Evolutionary conservation across 2,888 invertebrate genomes (phyloP), one percentile per base, ranked within the genome.

Genomic region (Lasioglossum leucozonium): DNA sequence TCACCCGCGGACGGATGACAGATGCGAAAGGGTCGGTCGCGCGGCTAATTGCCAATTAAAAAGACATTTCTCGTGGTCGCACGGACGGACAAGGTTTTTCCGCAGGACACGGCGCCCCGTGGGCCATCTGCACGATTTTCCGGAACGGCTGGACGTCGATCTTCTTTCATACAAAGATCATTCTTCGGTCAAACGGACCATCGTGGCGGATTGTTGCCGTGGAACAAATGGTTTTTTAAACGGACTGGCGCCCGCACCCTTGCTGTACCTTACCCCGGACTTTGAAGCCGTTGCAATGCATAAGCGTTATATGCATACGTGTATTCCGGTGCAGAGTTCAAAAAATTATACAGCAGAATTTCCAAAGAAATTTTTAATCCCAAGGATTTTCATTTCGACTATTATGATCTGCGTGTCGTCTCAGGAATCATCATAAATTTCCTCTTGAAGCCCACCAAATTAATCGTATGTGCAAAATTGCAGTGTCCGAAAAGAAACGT

Each of bases 21-120:
- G 94, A 94, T 94, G 94, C 93, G 82, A 91, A 88, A 79, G 91
- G 91, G 82, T 84, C 89, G 80, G 90, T 91, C 89, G 93, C 92
- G 93, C 93, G 91, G 90, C 94, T 94, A 95, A 95, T 95, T 95
- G 95, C 92, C 94, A 94, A 95, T 95, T 95, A 94, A 94, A 94
- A 93, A 93, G 92, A 93, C 93, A 93, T 94, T 94, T 90, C 85
- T 90, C 91, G 71, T 77, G 30, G 62, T 16, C 67, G 26, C 26
- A 22, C 74, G 84, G 86, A 74, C 86, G 91, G 82, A 88, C 87
- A 84, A 85, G 85, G 44, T 84, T 85, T 86, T 84, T 77, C 51
- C 89, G 82, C 5, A 16, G 62, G 62, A 62, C 62, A 30, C 72
- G 65, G 40, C 74, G 44, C 51, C 65, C 62, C 5, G 44, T 30